These are phyloP conservation scores for Opisthocomus hoazin DNA, from an alignment of 2,113 vertebrate genomes.

Conservation along the genomic window DNA sequence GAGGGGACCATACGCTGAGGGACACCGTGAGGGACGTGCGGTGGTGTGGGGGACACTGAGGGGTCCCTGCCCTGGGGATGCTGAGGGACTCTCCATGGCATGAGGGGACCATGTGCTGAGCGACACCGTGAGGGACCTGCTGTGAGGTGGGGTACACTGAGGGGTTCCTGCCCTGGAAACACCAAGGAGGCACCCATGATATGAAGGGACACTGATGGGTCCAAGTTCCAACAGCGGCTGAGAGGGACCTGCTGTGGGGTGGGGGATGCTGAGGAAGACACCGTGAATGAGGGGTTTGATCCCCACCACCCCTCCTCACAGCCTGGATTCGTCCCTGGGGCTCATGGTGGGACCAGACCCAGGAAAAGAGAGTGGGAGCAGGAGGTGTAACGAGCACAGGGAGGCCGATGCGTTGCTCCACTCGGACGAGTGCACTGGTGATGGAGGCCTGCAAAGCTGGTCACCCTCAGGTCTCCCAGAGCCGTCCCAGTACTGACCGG, in stretches of 20 bases:
- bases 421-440: fast-evolving
- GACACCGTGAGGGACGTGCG: not conserved
- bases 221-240: fast-evolving
- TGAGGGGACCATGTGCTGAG: not conserved
- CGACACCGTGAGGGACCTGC: not conserved
- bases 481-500: not conserved
- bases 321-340: not conserved
- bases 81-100: not conserved
- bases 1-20: not conserved
- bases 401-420: not conserved
- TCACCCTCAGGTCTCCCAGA: not conserved
- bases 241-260: not conserved
- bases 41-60: not conserved
- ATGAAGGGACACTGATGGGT: fast-evolving
- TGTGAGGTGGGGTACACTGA: not conserved
- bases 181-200: fast-evolving
- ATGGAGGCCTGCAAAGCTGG: not conserved
- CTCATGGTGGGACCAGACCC: not conserved
- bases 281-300: not conserved
- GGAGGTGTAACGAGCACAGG: not conserved
- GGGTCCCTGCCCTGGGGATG: not conserved
- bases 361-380: not conserved
- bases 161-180: not conserved
- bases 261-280: not conserved
- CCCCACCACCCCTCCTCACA: not conserved